phyloP scores from a whole-genome alignment of 1,140 invertebrate genomes.

The Maconellicoccus hirsutus region DNA sequence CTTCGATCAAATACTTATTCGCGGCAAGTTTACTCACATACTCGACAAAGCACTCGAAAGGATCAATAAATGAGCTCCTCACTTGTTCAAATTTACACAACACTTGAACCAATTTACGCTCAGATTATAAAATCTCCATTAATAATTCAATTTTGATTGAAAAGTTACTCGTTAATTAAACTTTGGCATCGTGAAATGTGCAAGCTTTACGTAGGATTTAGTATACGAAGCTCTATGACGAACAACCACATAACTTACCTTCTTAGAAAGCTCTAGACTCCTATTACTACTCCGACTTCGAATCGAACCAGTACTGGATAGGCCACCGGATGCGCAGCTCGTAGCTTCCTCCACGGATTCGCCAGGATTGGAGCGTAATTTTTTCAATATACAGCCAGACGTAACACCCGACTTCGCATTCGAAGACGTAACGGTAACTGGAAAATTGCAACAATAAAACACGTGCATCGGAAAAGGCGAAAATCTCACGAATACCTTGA shows the following conservation, averaged over 20 bases:
- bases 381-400: neutral
- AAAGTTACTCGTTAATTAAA: neutral
- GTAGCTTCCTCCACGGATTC: slow-evolving; percentile 22
- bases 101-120: too few relatives aligned
- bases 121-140: too few relatives aligned
- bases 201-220: neutral
- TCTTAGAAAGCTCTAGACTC: neutral
- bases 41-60: too few relatives aligned
- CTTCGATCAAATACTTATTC: too few relatives aligned
- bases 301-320: neutral
- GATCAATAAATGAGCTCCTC: too few relatives aligned
- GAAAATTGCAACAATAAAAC: neutral
- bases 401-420: neutral
- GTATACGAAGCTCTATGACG: neutral
- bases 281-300: neutral
- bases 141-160: neutral
- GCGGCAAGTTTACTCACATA: too few relatives aligned
- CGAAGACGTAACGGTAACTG: neutral
- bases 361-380: neutral
- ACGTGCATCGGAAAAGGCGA: neutral
- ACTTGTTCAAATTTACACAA: too few relatives aligned
- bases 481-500: neutral
- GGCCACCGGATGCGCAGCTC: neutral
- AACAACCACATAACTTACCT: neutral
- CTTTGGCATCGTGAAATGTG: neutral